Base-by-base conservation (phyloP, 2,888 invertebrate species). In the Crocallis elinguaria region DNA sequence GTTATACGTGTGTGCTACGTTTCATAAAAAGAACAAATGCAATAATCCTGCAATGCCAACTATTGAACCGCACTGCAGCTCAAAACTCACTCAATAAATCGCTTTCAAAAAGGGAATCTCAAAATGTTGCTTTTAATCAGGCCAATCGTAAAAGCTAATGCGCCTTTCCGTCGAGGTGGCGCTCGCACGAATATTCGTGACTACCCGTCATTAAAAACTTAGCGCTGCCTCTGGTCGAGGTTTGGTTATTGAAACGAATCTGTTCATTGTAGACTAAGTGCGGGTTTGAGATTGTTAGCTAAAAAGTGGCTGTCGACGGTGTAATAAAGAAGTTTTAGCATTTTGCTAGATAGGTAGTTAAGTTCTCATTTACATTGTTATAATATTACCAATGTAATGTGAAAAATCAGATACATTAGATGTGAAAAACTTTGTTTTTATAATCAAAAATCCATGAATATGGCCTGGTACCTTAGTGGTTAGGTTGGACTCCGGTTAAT, bases 141-240 rank as follows among this genome's bases (percentile, higher is more conserved):
- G 21, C 16, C 54, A 48, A 62, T 62, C 63, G 63, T 63, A 60
- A 63, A 63, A 63, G 58, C 56, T 63, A 60, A 63, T 63, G 62
- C 51, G 62, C 44, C 29, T 48, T 51, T 57, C 51, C 58, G 52
- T 51, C 38, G 45, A 46, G 54, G 52, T 48, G 32, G 50, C 57
- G 42, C 25, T 33, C 45, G 27, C 63, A 63, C 63, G 63, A 63
- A 63, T 32, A 25, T 63, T 60, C 63, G 60, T 63, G 63, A 54
- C 51, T 37, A 25, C 25, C 41, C 21, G 14, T 49, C 60, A 56
- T 63, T 60, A 63, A 48, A 62, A 60, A 60, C 46, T 56, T 60
- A 59, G 43, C 49, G 49, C 43, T 57, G 42, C 32, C 49, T 57
- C 37, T 44, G 44, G 37, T 32, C 38, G 29, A 32, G 36, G 41